Evolutionary conservation across 2,113 vertebrate species (phyloP).

Genomic region (Myiagra hebetior): DNA sequence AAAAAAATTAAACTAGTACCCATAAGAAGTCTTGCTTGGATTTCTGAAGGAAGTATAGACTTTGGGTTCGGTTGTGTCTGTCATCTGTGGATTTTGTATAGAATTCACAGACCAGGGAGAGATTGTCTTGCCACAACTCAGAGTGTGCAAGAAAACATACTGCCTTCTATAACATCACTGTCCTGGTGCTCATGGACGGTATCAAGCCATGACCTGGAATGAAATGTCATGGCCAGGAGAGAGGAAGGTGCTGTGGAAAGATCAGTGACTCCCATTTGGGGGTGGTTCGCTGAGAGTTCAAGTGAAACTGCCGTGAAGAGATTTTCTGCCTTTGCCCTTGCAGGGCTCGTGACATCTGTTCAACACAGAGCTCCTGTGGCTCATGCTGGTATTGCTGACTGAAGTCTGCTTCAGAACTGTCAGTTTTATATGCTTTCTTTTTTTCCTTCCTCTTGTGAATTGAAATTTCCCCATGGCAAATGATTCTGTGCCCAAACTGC

Average conservation of each 20-base stretch:
- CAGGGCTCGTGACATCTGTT: accelerated
- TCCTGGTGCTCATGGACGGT: background rate
- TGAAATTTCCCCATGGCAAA: background rate
- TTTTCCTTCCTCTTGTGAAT: background rate
- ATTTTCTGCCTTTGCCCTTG: background rate
- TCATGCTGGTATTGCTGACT: background rate
- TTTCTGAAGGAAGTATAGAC: background rate
- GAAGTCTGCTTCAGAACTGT: background rate
- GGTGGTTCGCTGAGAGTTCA: background rate
- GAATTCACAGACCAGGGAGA: background rate
- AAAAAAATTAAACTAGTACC: background rate
- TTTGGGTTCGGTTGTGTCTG: background rate
- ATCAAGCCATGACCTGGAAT: background rate
- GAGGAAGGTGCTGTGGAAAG: background rate
- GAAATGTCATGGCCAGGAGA: background rate
- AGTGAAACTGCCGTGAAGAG: background rate
- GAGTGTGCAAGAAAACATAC: background rate
- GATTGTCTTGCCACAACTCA: background rate
- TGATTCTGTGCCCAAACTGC: background rate
- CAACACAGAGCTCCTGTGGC: background rate
- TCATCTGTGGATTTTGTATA: background rate
- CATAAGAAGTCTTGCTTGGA: background rate
- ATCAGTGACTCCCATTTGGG: background rate
- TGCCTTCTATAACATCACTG: background rate
- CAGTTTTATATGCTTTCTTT: background rate